Conservation (phyloP, 2,888 invertebrate species). For the Gryllus longicercus region DNA sequence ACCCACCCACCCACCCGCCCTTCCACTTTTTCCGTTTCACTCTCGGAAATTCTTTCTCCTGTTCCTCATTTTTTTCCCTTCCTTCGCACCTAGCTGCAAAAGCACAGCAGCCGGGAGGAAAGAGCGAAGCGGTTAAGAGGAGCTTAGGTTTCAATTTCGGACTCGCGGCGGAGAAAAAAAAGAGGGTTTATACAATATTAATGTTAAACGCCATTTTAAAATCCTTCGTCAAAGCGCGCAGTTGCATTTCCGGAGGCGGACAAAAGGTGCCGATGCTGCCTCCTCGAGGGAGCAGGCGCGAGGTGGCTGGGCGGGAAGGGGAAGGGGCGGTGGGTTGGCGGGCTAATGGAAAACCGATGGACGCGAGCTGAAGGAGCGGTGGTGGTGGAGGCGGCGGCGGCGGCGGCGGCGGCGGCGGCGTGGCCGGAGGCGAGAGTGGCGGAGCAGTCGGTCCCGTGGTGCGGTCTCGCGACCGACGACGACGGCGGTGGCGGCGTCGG, state of each 20-base stretch:
- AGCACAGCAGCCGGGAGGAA: background rate
- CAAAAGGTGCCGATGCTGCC: constrained; percentile 1
- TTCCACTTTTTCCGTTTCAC: no score
- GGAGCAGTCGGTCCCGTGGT: background rate
- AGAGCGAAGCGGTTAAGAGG: background rate
- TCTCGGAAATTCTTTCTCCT: no score
- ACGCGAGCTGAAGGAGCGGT: background rate
- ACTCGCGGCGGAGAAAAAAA: background rate
- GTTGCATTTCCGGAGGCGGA: background rate
- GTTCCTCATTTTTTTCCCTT: no score
- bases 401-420: background rate
- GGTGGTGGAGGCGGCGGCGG: background rate
- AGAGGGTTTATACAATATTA: background rate
- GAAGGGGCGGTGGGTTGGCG: background rate
- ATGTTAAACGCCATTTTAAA: constrained; percentile 17
- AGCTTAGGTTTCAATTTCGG: constrained; percentile 5
- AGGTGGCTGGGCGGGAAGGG: background rate
- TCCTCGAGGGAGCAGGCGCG: background rate
- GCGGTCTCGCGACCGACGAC: background rate
- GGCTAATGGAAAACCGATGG: constrained; percentile 17
- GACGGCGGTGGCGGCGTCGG: background rate
- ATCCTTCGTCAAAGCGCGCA: background rate
- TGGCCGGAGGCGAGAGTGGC: background rate
- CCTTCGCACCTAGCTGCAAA: no score
- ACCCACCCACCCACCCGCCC: background rate